A percentile compares a stretch with the other conserved stretches of the same genome.
These are phyloP conservation scores for Therioaphis trifolii DNA, from an alignment of 2,888 invertebrate genomes.

Conservation along the genomic window DNA sequence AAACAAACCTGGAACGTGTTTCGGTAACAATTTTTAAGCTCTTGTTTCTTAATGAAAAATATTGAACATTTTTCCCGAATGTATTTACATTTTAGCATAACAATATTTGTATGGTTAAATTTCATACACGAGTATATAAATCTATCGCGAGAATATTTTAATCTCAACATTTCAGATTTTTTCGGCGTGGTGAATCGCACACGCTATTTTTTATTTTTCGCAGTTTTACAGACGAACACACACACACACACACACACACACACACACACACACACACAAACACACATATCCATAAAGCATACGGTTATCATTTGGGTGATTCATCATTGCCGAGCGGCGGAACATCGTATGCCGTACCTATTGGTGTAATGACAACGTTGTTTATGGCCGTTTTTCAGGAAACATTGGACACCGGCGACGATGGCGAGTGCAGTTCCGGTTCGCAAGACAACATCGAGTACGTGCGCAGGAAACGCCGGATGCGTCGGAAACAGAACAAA, in stretches of 20 bases:
- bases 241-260: no score
- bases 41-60: neutral
- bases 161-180: neutral
- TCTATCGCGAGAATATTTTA: neutral
- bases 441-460: slow-evolving; percentile 72
- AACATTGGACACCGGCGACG: slow-evolving; percentile 70
- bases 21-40: slow-evolving; percentile 26
- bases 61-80: neutral
- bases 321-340: no score
- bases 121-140: neutral
- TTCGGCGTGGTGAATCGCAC: no score
- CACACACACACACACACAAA: no score
- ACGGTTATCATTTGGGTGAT: no score
- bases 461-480: slow-evolving; percentile 73
- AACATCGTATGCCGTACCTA: no score
- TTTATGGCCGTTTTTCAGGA: slow-evolving; percentile 68
- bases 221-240: no score
- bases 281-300: no score
- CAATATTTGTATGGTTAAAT: neutral
- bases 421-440: slow-evolving; percentile 70
- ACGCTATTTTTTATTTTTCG: no score
- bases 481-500: slow-evolving; percentile 74
- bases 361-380: no score
- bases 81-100: slow-evolving; percentile 7
- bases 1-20: neutral